Evolutionary conservation across 2,797 vertebrate genomes (phyloP), one percentile per base, ranked within the genome.

Genomic region (Pampus argenteus): DNA sequence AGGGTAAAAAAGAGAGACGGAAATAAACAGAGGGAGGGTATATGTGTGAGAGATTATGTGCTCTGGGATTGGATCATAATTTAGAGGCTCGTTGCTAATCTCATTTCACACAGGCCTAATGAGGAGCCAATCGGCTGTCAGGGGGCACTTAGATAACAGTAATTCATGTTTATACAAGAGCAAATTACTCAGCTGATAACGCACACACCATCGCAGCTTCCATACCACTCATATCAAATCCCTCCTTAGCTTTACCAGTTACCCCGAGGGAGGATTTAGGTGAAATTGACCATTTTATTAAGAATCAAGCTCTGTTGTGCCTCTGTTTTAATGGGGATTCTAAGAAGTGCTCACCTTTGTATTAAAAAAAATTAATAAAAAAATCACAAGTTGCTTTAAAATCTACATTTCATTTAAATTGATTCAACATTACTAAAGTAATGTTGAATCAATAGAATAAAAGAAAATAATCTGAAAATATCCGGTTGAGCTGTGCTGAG

Each of bases 131-230:
- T 93, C 81, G 77, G 72, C 88, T 90, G 88, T 91, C 85, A 91
- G 84, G 86, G 90, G 89, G 85, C 86, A 90, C 81, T 88, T 90
- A 88, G 89, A 89, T 92, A 90, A 91, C 87, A 82, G 82, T 91
- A 90, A 92, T 89, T 91, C 91, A 91, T 91, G 89, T 94, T 92
- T 89, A 87, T 88, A 91, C 90, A 86, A 90, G 89, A 92, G 88
- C 86, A 92, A 92, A 91, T 93, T 92, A 91, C 89, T 91, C 74
- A 90, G 87, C 76, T 85, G 87, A 93, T 92, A 93, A 89, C 74
- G 47, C 90, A 81, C 74, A 49, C 90, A 81, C 80, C 85, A 91
- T 87, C 91, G 81, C 79, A 83, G 82, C 74, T 63, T 80, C 90
- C 83, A 76, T 79, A 88, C 79, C 84, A 77, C 79, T 86, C 70